phyloP scores from a whole-genome alignment of 1,140 invertebrate genomes.

The Cephus cinctus region DNA sequence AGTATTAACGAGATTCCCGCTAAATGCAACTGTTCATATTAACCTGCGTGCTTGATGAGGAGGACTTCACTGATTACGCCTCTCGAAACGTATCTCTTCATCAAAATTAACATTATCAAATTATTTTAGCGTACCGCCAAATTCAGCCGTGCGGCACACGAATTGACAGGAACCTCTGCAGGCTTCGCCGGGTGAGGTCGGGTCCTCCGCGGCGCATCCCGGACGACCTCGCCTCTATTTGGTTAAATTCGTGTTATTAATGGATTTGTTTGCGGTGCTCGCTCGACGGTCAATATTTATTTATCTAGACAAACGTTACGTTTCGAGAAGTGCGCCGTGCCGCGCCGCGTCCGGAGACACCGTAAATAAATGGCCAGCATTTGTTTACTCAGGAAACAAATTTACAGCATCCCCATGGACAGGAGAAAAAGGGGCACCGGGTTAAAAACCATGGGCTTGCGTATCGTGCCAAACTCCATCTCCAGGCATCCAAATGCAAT shows the following conservation, averaged over 20 bases:
- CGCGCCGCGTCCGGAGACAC: slow-evolving; percentile 4
- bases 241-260: slow-evolving; percentile 45
- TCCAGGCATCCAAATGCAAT: too few species aligned
- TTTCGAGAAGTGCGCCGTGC: slow-evolving; percentile 25
- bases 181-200: slow-evolving; percentile 17
- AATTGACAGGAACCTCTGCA: slow-evolving; percentile 30
- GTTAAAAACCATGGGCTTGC: too few species aligned
- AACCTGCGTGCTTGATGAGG: too few species aligned
- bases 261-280: slow-evolving; percentile 46
- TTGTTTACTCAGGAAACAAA: slow-evolving; percentile 42
- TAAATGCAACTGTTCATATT: too few species aligned
- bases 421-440: too few species aligned
- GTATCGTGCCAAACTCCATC: too few species aligned
- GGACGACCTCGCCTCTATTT: slow-evolving; percentile 13
- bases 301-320: slow-evolving; percentile 29
- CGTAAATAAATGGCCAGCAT: slow-evolving; percentile 40
- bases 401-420: too few species aligned
- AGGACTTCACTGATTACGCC: too few species aligned
- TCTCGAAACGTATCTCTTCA: too few species aligned
- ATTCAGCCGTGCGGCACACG: slow-evolving; percentile 32
- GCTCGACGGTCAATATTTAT: slow-evolving; percentile 45
- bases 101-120: slow-evolving; percentile 35
- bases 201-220: too few species aligned
- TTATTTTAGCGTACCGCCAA: slow-evolving; percentile 34
- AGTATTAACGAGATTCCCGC: too few species aligned